Conservation (phyloP, 2,113 vertebrate species). For the Bubo blakistoni region DNA sequence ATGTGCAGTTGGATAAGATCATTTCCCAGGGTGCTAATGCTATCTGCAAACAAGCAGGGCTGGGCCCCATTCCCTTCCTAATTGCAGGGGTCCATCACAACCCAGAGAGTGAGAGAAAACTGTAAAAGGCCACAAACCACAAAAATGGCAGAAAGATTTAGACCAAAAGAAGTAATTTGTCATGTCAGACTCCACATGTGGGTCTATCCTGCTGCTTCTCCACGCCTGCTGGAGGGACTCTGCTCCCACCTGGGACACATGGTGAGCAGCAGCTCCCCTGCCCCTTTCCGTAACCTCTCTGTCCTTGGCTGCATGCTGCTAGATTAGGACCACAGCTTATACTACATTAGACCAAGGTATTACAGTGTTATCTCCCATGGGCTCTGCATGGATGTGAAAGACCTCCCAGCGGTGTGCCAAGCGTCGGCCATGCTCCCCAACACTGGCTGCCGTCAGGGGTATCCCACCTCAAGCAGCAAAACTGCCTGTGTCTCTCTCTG, state of each 20-base stretch:
- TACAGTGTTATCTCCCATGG: rapidly evolving
- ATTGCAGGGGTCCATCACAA: background rate
- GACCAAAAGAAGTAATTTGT: background rate
- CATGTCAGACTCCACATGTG: rapidly evolving
- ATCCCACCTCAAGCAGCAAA: background rate
- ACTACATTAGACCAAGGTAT: rapidly evolving
- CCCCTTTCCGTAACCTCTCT: background rate
- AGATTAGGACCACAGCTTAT: background rate
- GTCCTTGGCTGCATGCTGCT: background rate
- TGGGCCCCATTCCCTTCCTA: background rate
- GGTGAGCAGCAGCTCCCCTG: background rate
- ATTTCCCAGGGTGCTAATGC: background rate
- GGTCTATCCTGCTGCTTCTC: background rate
- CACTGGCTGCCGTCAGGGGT: background rate
- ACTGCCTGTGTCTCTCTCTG: background rate
- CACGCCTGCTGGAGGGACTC: background rate
- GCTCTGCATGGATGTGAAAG: background rate
- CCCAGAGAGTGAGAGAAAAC: background rate
- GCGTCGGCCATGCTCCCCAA: rapidly evolving
- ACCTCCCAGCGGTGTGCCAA: background rate
- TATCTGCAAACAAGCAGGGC: background rate
- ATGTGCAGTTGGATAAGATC: background rate
- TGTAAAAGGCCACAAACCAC: background rate
- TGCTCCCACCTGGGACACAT: background rate
- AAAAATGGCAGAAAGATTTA: background rate